A percentile compares a stretch with the other conserved stretches of the same genome.
Conservation (phyloP, 53 echinoderm and acorn worm genomes). For the Apostichopus leukothele region DNA sequence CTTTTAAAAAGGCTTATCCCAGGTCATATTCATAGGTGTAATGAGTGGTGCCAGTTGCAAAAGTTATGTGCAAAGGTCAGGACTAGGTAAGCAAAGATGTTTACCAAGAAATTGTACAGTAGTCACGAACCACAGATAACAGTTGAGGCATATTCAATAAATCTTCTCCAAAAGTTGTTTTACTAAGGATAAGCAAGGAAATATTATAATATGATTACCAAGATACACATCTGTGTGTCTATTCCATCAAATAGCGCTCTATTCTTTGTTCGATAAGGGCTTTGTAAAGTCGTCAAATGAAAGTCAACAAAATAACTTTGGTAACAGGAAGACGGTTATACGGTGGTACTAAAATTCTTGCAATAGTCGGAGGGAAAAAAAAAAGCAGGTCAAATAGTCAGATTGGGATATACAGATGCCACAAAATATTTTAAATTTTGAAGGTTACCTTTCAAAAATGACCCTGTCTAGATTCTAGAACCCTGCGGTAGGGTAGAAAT, state of each 20-base stretch:
- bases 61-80: constrained; percentile 29
- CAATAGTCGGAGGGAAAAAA: background rate
- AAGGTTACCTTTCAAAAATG: too few species aligned
- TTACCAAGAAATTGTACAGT: constrained; percentile 42
- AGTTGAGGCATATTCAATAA: constrained; percentile 19
- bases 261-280: constrained; percentile 10
- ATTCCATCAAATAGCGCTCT: constrained; percentile 18
- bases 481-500: too few species aligned
- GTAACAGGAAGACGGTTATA: background rate
- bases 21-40: background rate
- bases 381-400: background rate
- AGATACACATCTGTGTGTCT: constrained; percentile 39
- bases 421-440: too few species aligned
- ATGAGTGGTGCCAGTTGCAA: constrained; percentile 20
- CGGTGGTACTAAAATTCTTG: background rate
- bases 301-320: constrained; percentile 28
- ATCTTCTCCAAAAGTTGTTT: constrained; percentile 37
- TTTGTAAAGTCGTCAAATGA: background rate
- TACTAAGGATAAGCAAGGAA: constrained; percentile 36
- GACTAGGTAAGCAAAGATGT: constrained; percentile 33
- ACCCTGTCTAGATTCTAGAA: too few species aligned
- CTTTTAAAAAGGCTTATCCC: background rate
- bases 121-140: constrained; percentile 37
- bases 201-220: constrained; percentile 39
- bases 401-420: too few species aligned